Evolutionary conservation across 2,797 vertebrate species (phyloP).

Genomic region (Bothrops alternatus): DNA sequence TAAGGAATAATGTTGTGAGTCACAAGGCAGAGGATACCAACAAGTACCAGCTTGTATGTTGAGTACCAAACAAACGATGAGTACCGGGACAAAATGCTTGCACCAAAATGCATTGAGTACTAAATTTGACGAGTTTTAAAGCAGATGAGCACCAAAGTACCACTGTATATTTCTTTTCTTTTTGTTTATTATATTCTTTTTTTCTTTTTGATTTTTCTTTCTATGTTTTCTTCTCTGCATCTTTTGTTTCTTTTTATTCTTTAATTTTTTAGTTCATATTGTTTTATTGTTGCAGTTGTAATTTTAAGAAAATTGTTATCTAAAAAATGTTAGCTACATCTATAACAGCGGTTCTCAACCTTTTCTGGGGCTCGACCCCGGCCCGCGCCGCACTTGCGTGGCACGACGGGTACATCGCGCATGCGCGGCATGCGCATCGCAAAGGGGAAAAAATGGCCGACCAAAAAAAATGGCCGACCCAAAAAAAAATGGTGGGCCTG

Average conservation of each 20-base stretch:
- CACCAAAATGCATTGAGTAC: neutral
- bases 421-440: too few species aligned
- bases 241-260: neutral
- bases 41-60: neutral
- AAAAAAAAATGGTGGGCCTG: too few species aligned
- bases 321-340: neutral
- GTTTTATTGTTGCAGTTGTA: neutral
- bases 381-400: too few species aligned
- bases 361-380: too few species aligned
- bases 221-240: neutral
- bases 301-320: neutral
- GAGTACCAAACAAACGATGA: neutral
- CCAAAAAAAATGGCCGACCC: too few species aligned
- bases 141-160: neutral
- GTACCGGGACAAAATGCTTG: neutral
- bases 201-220: neutral
- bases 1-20: neutral
- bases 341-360: too few species aligned
- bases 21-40: neutral
- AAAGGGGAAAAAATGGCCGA: too few species aligned
- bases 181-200: neutral
- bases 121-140: neutral
- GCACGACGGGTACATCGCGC: too few species aligned
- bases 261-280: neutral
- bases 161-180: neutral